Conservation (phyloP, 2,113 vertebrate species). For the Willisornis vidua region DNA sequence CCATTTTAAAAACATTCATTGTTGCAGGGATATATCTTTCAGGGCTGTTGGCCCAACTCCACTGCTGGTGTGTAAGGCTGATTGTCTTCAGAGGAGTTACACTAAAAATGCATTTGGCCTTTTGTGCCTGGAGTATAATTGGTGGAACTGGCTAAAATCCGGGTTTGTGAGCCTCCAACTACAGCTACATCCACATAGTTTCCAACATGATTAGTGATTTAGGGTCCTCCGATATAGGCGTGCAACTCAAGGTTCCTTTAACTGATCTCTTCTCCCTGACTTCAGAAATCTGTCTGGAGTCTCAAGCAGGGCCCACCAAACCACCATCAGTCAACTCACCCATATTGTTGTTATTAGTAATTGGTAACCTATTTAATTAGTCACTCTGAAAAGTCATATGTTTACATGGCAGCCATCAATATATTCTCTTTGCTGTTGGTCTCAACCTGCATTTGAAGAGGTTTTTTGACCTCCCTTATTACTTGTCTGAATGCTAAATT, state of each 20-base stretch:
- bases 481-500: not conserved
- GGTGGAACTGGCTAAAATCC: constrained; percentile 38
- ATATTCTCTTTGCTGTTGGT: not conserved
- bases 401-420: not conserved
- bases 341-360: not conserved
- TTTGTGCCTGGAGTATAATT: constrained; percentile 49
- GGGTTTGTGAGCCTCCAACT: not conserved
- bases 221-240: not conserved
- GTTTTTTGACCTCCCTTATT: not conserved
- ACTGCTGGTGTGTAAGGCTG: constrained; percentile 15
- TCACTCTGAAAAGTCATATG: not conserved
- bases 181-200: not conserved
- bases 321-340: not conserved
- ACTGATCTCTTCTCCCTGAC: not conserved
- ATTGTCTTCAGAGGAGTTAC: constrained; percentile 35
- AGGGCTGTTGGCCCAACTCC: constrained; percentile 40
- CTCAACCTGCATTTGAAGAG: not conserved
- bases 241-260: not conserved
- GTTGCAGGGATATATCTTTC: constrained; percentile 9
- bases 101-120: constrained; percentile 41
- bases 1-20: constrained; percentile 38
- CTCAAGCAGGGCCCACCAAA: not conserved
- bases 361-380: not conserved
- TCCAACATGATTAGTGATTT: not conserved
- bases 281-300: not conserved